phyloP scores from a whole-genome alignment of 2,888 invertebrate genomes.

The Tenthredo notha region DNA sequence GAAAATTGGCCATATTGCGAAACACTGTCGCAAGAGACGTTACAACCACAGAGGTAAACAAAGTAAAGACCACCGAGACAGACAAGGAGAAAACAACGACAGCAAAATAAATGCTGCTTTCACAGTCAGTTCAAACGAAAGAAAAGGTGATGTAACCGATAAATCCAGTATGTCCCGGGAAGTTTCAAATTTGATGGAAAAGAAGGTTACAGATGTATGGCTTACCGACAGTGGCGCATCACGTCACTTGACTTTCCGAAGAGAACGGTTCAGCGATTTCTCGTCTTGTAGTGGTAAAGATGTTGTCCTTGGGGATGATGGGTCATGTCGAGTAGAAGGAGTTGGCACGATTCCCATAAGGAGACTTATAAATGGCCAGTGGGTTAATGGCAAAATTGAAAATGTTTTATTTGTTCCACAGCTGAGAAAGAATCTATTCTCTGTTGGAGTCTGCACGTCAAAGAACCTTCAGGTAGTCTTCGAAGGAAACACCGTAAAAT shows the following conservation, averaged over 20 bases:
- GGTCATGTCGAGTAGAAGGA: neutral
- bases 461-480: too few relatives aligned
- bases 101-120: too few relatives aligned
- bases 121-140: neutral
- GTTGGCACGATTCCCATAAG: neutral
- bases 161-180: neutral
- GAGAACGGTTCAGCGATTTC: constrained; percentile 51
- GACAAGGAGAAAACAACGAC: too few relatives aligned
- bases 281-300: constrained; percentile 34
- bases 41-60: too few relatives aligned
- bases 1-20: too few relatives aligned
- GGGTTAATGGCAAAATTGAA: neutral
- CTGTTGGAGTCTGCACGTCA: neutral
- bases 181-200: neutral
- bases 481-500: too few relatives aligned
- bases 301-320: neutral
- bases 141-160: neutral
- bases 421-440: neutral
- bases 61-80: too few relatives aligned
- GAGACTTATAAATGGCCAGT: neutral
- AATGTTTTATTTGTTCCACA: neutral
- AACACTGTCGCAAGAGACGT: too few relatives aligned
- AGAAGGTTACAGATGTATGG: constrained; percentile 33
- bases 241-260: constrained; percentile 39
- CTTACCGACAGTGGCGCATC: constrained; percentile 52